Evolutionary conservation across 2,113 vertebrate genomes (phyloP).

Genomic region (Ameiurus melas): DNA sequence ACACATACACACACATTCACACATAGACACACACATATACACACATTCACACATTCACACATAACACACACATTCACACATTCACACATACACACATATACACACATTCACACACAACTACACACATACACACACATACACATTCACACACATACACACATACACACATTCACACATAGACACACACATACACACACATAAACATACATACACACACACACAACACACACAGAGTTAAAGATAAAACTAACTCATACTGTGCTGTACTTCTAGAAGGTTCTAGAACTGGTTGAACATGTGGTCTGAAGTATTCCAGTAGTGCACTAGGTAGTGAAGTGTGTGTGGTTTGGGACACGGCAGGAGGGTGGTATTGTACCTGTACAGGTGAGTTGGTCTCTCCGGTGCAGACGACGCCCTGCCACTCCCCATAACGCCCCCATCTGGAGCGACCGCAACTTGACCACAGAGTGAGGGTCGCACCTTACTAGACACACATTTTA

Average conservation of each 20-base stretch:
- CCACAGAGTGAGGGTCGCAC: constrained; percentile 92
- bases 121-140: no score
- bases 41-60: neutral
- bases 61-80: no score
- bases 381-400: constrained; percentile 90
- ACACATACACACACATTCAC: neutral
- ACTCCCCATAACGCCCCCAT: constrained; percentile 86
- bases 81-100: no score
- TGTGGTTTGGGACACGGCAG: neutral
- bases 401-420: constrained; percentile 93
- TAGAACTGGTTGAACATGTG: neutral
- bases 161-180: neutral
- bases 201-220: neutral
- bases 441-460: constrained; percentile 91
- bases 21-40: neutral
- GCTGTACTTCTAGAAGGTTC: neutral
- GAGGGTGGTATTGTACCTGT: constrained; percentile 74
- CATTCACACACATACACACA: no score
- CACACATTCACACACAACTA: no score
- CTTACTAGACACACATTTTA: constrained; percentile 59
- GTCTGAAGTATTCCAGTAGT: neutral
- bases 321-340: neutral
- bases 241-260: neutral
- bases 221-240: neutral
- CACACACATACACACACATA: neutral